phyloP scores from a whole-genome alignment of 2,888 invertebrate genomes.

The Drosophila histrio region DNA sequence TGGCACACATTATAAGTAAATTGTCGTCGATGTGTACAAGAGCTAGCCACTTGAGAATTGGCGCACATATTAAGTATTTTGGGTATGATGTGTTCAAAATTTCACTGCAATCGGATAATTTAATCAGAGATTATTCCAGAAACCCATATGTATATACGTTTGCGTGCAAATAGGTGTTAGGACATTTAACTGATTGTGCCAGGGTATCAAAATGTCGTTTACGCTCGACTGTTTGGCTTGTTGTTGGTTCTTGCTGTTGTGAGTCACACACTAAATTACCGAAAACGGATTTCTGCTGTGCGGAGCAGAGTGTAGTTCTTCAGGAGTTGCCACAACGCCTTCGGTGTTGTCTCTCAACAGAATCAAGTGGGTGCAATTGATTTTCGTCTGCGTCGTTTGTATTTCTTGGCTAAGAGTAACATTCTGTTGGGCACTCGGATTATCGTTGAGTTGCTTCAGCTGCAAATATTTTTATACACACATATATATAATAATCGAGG shows the following conservation, averaged over 20 bases:
- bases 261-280: constrained; percentile 56
- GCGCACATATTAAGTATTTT: too few relatives aligned
- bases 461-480: constrained; percentile 19
- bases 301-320: constrained; percentile 45
- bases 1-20: too few relatives aligned
- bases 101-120: too few relatives aligned
- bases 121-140: too few relatives aligned
- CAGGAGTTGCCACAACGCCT: constrained; percentile 5
- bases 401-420: constrained; percentile 52
- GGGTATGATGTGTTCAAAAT: too few relatives aligned
- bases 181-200: too few relatives aligned
- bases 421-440: constrained; percentile 39
- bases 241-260: background rate
- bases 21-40: too few relatives aligned
- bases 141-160: too few relatives aligned
- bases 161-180: too few relatives aligned
- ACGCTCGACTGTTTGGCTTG: too few relatives aligned
- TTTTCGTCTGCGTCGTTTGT: constrained; percentile 27
- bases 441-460: constrained; percentile 49
- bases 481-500: background rate
- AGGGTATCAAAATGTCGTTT: too few relatives aligned
- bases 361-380: constrained; percentile 57
- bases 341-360: constrained; percentile 19
- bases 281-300: constrained; percentile 69
- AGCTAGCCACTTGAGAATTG: too few relatives aligned